Conservation (phyloP, 37 sponge, comb jelly and placozoan species). For the Lycopodina hypogea region DNA sequence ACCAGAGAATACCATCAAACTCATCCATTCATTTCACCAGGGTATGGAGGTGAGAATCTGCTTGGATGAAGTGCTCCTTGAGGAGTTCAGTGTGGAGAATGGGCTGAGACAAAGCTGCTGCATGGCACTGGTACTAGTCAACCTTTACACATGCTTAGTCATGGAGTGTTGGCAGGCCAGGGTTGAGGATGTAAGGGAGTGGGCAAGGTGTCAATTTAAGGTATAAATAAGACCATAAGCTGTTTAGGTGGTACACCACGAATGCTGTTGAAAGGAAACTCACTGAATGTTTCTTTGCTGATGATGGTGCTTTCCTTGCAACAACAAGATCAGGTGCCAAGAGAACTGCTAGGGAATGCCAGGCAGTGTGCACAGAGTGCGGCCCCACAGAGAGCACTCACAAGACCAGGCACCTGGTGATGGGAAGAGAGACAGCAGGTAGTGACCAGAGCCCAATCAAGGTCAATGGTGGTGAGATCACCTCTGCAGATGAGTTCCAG, state of each 20-base stretch:
- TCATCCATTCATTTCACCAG: conserved; percentile 8
- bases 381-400: not conserved
- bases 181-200: not conserved
- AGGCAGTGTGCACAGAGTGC: not conserved
- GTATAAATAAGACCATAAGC: not conserved
- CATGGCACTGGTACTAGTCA: conserved; percentile 2
- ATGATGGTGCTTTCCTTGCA: conserved; percentile 9
- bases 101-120: conserved; percentile 3
- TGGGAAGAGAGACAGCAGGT: no score
- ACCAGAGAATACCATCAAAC: not conserved
- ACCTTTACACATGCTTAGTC: not conserved
- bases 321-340: conserved; percentile 16
- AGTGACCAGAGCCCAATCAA: no score
- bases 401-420: not conserved
- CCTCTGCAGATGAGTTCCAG: not conserved
- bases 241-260: not conserved
- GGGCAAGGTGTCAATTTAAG: not conserved
- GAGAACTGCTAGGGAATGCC: not conserved
- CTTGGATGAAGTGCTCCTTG: not conserved
- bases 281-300: conserved; percentile 6
- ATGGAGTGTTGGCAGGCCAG: no score
- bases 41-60: conserved; percentile 5
- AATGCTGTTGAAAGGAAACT: not conserved
- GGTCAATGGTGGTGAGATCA: no score
- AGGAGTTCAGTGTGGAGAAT: not conserved